Conservation (phyloP, 2,888 invertebrate species). For the Balanococcus diminutus region DNA sequence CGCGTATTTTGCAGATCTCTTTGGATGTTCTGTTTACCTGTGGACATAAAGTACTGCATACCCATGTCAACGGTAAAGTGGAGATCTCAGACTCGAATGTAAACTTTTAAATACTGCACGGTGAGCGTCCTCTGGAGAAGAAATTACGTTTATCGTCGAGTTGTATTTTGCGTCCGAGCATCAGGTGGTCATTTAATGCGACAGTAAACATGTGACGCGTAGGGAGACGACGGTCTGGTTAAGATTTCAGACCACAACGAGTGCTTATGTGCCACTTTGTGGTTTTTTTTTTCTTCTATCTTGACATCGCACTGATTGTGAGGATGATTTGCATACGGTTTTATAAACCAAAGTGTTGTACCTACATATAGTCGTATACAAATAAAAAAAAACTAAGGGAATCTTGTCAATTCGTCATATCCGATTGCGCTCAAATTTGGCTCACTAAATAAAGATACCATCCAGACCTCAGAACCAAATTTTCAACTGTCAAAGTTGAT, state of each 20-base stretch:
- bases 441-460: no score
- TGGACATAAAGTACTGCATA: not conserved
- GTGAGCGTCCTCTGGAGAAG: not conserved
- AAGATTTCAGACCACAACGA: not conserved
- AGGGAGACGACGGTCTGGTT: not conserved
- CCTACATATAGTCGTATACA: no score
- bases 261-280: no score
- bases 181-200: not conserved
- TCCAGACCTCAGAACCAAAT: no score
- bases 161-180: not conserved
- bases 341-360: no score
- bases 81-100: not conserved
- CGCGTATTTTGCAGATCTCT: not conserved
- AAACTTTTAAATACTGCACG: not conserved
- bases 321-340: no score
- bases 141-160: not conserved
- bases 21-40: not conserved
- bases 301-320: not conserved
- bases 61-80: not conserved
- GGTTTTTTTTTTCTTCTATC: no score
- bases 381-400: no score
- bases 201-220: not conserved
- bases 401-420: no score
- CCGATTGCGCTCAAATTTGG: no score
- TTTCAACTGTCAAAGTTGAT: no score